Evolutionary conservation across 92 coral and sea anemone genomes (phyloP).

Genomic region (Diadumene lineata): DNA sequence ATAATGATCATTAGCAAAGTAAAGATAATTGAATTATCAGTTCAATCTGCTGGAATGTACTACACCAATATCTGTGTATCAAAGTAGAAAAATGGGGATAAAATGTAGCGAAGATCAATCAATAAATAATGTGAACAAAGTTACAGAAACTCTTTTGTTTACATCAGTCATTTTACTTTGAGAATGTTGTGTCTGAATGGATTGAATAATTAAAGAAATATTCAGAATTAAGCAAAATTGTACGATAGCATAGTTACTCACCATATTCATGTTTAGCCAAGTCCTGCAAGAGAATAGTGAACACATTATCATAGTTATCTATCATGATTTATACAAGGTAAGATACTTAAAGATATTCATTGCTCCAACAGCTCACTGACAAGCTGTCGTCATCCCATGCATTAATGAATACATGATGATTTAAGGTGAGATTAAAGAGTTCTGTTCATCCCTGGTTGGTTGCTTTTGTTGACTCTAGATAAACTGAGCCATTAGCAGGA

Average conservation of each 20-base stretch:
- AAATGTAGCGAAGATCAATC: no score
- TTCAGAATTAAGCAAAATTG: not conserved
- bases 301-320: conserved; percentile 32
- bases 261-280: conserved; percentile 29
- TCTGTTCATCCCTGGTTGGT: conserved; percentile 1
- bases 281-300: conserved; percentile 32
- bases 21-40: no score
- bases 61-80: no score
- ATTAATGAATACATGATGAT: conserved; percentile 16
- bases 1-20: no score
- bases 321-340: conserved; percentile 6
- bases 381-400: not conserved
- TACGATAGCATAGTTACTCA: not conserved
- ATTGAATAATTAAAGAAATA: not conserved
- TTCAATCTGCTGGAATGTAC: no score
- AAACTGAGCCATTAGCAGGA: not conserved
- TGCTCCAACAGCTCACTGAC: not conserved
- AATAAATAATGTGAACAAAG: no score
- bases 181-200: no score
- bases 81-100: no score
- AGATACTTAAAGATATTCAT: not conserved
- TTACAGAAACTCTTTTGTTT: no score
- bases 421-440: conserved; percentile 6
- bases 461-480: not conserved
- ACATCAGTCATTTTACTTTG: no score